Evolutionary conservation across 1,140 invertebrate species (phyloP).

Genomic region (Polypedilum vanderplanki): DNA sequence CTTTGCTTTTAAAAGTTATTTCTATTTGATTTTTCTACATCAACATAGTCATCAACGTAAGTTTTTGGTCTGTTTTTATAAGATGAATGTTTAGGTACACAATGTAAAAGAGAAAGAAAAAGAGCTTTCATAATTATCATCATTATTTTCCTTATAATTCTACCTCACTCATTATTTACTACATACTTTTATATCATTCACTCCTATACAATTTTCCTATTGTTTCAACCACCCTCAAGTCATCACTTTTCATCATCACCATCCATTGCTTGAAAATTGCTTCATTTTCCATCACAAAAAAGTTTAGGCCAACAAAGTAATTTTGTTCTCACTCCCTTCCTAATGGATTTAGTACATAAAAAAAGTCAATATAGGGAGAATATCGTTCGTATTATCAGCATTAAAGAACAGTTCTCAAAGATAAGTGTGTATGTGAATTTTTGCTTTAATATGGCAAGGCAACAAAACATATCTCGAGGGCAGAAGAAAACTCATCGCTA

Average conservation of each 20-base stretch:
- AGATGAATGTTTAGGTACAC: too few relatives aligned
- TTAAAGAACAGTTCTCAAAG: background rate
- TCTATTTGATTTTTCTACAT: background rate
- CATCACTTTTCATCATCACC: background rate
- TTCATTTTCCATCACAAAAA: background rate
- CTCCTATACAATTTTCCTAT: too few relatives aligned
- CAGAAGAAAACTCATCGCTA: background rate
- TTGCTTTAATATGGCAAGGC: background rate
- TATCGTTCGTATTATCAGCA: background rate
- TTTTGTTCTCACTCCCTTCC: background rate
- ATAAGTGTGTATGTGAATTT: background rate
- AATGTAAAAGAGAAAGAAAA: background rate
- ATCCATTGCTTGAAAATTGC: background rate
- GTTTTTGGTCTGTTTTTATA: too few relatives aligned
- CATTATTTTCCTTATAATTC: background rate
- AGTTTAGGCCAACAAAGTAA: background rate
- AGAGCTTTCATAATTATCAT: conserved; percentile 10
- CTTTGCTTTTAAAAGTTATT: too few relatives aligned
- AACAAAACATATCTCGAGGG: background rate
- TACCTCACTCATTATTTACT: background rate
- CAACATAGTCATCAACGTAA: too few relatives aligned
- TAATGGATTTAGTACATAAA: background rate
- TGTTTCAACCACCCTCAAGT: background rate
- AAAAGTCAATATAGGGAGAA: background rate
- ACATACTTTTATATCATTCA: background rate